Evolutionary conservation across 1,140 invertebrate genomes (phyloP), one percentile per base, ranked within the genome.

Genomic region (Calephelis nemesis): DNA sequence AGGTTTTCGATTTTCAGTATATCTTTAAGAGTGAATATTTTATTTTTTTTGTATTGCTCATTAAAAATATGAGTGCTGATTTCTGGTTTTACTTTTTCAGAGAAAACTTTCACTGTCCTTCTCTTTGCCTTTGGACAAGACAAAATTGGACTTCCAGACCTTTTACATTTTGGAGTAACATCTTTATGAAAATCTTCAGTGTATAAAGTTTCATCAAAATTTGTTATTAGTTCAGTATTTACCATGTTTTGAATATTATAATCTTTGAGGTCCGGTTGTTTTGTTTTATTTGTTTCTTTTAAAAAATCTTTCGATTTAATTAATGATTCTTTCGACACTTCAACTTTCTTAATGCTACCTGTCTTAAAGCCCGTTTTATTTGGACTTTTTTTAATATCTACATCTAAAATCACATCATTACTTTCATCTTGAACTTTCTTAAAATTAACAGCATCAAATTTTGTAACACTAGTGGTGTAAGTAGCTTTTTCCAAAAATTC

Each of bases 81-180:
- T 7, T 62, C 62, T 9, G 15, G 50, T 69, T 67, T 7, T 71
- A 60, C 58, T 52, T 62, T 62, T 19, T 13, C 60, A 49, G 45
- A 40, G 62, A n/a, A 71, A 47, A 47, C 13, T 49, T 69, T 63
- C 63, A 47, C 65, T 68, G 72, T 88, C 30, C 78, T 73, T 40
- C 77, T 90, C 58, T 90, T 92, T 12, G 80, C 77, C 69, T 72
- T 85, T 1, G 83, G 80, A 73, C 85, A 91, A 11, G 77, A 82
- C 3, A 92, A 65, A 13, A 92, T 92, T n/a, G 90, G 90, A 72
- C 91, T 92, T 0, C 77, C 81, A 13, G 88, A 82, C 73, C 85
- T 79, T 72, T 91, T 88, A 11, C 60, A 65, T 60, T 77, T 64
- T 48, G 78, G 66, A 45, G 74, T 73, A 64, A 42, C 62, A 30